Evolutionary conservation across 2,797 vertebrate species (phyloP), one percentile per base, ranked within the genome.

Genomic region (Mormyrus proboscirostris): DNA sequence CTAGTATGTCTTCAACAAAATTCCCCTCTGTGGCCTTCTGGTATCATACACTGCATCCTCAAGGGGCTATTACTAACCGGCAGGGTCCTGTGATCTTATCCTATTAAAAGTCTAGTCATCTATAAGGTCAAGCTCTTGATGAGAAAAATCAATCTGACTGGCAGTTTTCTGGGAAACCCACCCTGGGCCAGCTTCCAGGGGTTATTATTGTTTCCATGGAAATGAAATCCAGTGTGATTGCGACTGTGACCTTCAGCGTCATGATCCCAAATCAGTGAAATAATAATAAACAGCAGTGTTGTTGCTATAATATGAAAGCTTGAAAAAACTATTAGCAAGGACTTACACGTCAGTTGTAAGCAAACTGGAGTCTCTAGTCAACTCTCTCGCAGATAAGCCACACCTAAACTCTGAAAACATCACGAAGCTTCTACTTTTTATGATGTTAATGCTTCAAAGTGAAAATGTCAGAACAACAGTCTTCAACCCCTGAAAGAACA

Each of bases 1-100:
- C 41, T 49, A 83, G 49, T 22, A 84, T 41, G 73, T 79, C 5
- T 79, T 79, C 47, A 84, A 29, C 16, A 76, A 76, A 76, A 76
- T 16, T 85, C 22, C 22, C 83, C 83, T 51, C 12, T 33, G 47
- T 53, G 22, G 12, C 83, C n/a, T 85, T 85, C 83, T 85, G 12
- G 49, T 10, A 51, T 85, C 44, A 85, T 51, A 85, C n/a, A 25
- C 25, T 51, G 9, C 49, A 51, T 47, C 41, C 41, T 82, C 8
- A 82, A 82, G 19, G 19, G 76, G 6, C 19, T 22, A 22, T 47
- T 82, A 47, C 38, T 22, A 82, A 82, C 76, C 41, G 47, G 76
- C 19, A 82, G 33, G 41, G 76, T 22, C 19, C 76, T 82, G 76
- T 82, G 76, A 82, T 82, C 76, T 87, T 87, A 55, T 59, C 85